Base-by-base conservation (phyloP, 1,140 invertebrate genomes). In the Neodiprion lecontei region DNA sequence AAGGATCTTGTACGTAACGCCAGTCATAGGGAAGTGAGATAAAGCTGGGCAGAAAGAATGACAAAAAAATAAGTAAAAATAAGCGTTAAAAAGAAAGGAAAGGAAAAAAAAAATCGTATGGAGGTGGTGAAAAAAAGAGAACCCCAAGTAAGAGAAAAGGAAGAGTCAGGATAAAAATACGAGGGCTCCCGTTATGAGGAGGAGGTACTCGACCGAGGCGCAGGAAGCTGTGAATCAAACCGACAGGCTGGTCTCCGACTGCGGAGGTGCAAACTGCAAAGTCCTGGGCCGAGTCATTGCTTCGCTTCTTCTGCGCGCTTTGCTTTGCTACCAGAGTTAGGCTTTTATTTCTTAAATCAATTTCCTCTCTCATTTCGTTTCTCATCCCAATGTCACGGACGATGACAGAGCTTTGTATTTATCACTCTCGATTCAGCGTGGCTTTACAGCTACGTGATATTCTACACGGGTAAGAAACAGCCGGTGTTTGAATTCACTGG, bases 241-340 rank as follows among this genome's bases (percentile, higher is more conserved):
- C 53, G 53, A 61, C 53, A 61, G 53, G 5, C 11, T 61, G 11
- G 53, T 61, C 53, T 61, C 53, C 53, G 9, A 61, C 4, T 17
- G 53, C 53, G 53, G 53, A 61, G 53, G 53, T 61, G 53, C 53
- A 61, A 61, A 61, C 53, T 61, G 53, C 53, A 61, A 61, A 61
- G n/a, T 61, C 53, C 53, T 61, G 53, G 5, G 53, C 53, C 28
- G 28, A 40, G n/a, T 61, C 53, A 17, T 61, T 61, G 11, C 53
- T 61, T 61, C 11, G n/a, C 53, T 7, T 40, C 1, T 40, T 40
- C 28, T 40, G 28, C 28, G 28, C 28, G 28, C 28, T 40, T 40
- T 40, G 28, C 28, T 40, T 40, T 40, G 28, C 1, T 40, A 3
- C 28, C 28, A 1, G 28, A 40, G 28, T 40, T 40, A 3, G 28